These are phyloP conservation scores for Lasioglossum albipes DNA, from an alignment of 1,140 invertebrate species.

Conservation along the genomic window DNA sequence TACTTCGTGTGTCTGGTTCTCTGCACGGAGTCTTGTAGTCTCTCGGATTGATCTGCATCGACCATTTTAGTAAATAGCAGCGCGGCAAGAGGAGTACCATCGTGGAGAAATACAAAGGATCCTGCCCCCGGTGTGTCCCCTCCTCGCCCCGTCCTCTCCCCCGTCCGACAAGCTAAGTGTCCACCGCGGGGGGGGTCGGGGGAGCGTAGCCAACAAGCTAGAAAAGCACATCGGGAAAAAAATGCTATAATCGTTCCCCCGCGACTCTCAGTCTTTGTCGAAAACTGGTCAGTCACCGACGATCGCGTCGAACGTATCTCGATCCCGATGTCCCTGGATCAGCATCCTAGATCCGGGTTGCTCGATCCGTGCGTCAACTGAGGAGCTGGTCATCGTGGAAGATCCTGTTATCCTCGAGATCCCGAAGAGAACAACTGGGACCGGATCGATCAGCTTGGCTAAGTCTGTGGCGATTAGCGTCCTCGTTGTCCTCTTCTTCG, in stretches of 20 bases:
- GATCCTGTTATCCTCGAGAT: slow-evolving; percentile 3
- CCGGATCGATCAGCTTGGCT: not conserved
- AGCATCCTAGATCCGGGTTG: no score
- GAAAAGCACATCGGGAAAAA: no score
- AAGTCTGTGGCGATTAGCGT: no score
- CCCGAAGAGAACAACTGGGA: not conserved
- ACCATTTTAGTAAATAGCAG: slow-evolving; percentile 1
- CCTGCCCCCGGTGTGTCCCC: not conserved
- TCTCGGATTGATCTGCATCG: slow-evolving; percentile 53
- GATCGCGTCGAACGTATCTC: not conserved
- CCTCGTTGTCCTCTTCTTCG: no score
- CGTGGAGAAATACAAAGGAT: not conserved
- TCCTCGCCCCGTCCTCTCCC: not conserved
- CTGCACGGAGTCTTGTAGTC: slow-evolving; percentile 54
- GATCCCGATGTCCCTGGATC: no score
- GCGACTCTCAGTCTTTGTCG: not conserved
- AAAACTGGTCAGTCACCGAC: slow-evolving; percentile 19
- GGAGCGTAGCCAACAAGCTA: no score
- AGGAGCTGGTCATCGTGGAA: slow-evolving; percentile 24
- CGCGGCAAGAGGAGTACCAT: slow-evolving; percentile 26
- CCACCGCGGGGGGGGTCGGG: not conserved
- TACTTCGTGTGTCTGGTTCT: not conserved
- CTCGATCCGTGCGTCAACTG: slow-evolving; percentile 47
- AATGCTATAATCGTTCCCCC: no score
- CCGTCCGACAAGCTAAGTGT: not conserved